Base-by-base conservation (phyloP, 2,888 invertebrate genomes). In the Xestia rhomboidea region DNA sequence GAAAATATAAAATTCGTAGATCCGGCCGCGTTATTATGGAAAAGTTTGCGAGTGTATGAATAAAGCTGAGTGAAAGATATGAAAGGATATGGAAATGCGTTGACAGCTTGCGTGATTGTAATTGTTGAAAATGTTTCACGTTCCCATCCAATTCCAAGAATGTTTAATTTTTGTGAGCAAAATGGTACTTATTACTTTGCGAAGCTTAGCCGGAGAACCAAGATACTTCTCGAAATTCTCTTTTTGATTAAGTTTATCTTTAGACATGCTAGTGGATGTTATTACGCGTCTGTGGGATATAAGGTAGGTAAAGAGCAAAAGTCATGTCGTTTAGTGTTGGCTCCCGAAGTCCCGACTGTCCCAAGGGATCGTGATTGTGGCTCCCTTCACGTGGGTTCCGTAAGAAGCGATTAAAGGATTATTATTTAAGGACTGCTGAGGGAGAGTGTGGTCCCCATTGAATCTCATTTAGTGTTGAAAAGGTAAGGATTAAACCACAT, bases 61-160 rank as follows among this genome's bases (percentile, higher is more conserved):
- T 77, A 84, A 79, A 69, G 68, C 71, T 68, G 77, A 69, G 63
- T 66, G 71, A 51, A 72, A 82, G 30, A 73, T 64, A 70, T 71
- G 66, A 84, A 84, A 77, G 68, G 72, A 51, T 76, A 68, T 74
- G 71, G 51, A 73, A 77, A 82, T 67, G 49, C 34, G 66, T 68
- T 74, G 76, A 73, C 76, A 76, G 66, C 67, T 74, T 71, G 76
- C 68, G 74, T 73, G 73, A 67, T 73, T 84, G 68, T 84, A 76
- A 87, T 87, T 82, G 77, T 84, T 69, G 81, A 68, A 82, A 70
- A 83, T 70, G 57, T 67, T 72, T 70, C 44, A 69, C 68, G 68
- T 21, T 13, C 70, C 64, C n/a, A 63, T 81, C 60, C 51, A 38
- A 74, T 57, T 49, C 30, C 11, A 68, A 75, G 54, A 68, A 49